Conservation (phyloP, 2,888 invertebrate genomes). For the Hyposoter didymator region DNA sequence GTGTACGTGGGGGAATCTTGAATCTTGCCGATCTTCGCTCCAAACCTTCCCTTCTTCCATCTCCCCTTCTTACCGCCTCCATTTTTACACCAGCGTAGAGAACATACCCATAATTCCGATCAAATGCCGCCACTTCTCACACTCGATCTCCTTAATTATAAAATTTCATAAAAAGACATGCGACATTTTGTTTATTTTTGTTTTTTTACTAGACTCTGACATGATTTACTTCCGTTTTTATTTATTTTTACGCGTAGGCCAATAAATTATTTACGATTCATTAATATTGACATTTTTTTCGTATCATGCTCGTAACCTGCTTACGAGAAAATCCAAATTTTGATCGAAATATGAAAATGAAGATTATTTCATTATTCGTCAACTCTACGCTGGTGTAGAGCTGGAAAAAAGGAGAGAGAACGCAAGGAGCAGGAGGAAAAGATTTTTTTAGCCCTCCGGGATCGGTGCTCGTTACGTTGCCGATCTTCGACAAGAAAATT, state of each 20-base stretch:
- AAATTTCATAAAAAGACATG: neutral
- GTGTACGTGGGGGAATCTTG: constrained; percentile 77
- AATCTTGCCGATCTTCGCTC: constrained; percentile 66
- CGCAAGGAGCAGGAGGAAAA: neutral
- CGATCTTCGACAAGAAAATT: constrained; percentile 78
- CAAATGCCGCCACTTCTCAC: neutral
- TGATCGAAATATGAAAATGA: neutral
- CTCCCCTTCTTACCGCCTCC: neutral
- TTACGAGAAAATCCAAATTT: neutral
- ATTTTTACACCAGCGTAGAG: constrained; percentile 12
- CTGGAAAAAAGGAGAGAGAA: neutral
- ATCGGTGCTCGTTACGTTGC: constrained; percentile 70
- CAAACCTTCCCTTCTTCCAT: constrained; percentile 59
- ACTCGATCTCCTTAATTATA: neutral
- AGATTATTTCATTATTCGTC: neutral
- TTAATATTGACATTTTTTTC: too few species aligned
- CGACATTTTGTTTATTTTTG: neutral
- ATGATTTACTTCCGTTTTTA: neutral
- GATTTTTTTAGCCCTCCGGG: constrained; percentile 61
- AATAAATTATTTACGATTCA: neutral
- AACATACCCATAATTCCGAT: neutral
- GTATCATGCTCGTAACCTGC: neutral
- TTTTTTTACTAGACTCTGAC: neutral
- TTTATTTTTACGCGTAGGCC: neutral
- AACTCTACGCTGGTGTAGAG: constrained; percentile 13